Conservation (phyloP, 1,140 invertebrate genomes). For the Platyscapa corneri region DNA sequence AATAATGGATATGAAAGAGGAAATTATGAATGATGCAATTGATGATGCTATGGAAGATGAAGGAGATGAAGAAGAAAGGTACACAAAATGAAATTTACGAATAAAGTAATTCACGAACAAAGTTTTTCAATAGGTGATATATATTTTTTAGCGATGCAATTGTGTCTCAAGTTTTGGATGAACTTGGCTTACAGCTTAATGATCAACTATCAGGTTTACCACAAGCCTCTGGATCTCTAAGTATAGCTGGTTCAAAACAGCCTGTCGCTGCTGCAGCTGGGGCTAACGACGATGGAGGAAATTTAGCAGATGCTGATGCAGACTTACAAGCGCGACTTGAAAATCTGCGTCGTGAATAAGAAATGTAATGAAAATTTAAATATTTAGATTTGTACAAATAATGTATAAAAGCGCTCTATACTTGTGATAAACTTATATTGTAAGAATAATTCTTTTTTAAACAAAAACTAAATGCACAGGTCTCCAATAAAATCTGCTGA, state of each 20-base stretch:
- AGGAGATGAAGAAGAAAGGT: slow-evolving; percentile 98
- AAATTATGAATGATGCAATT: slow-evolving; percentile 99
- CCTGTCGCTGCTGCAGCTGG: slow-evolving; percentile 76
- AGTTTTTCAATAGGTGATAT: not conserved
- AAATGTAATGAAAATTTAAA: slow-evolving; percentile 28
- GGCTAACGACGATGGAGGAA: slow-evolving; percentile 74
- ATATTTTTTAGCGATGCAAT: slow-evolving; percentile 84
- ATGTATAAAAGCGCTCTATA: slow-evolving; percentile 54
- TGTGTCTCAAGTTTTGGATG: slow-evolving; percentile 95
- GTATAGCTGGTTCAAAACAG: slow-evolving; percentile 71
- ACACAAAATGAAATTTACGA: slow-evolving; percentile 50
- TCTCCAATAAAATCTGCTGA: not conserved
- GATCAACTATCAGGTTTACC: slow-evolving; percentile 92
- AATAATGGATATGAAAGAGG: slow-evolving; percentile 99
- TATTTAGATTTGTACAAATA: slow-evolving; percentile 53
- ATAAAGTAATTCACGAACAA: slow-evolving; percentile 23
- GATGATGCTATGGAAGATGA: slow-evolving; percentile 99
- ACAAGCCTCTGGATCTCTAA: slow-evolving; percentile 74
- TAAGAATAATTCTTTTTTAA: slow-evolving; percentile 52
- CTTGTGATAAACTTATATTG: slow-evolving; percentile 53
- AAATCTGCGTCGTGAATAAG: slow-evolving; percentile 92
- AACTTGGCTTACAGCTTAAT: slow-evolving; percentile 94
- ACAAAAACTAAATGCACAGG: slow-evolving; percentile 16
- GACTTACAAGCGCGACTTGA: slow-evolving; percentile 95
- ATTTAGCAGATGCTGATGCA: slow-evolving; percentile 90